Evolutionary conservation across 1,140 invertebrate genomes (phyloP), one percentile per base, ranked within the genome.

Genomic region (Drosophila littoralis): DNA sequence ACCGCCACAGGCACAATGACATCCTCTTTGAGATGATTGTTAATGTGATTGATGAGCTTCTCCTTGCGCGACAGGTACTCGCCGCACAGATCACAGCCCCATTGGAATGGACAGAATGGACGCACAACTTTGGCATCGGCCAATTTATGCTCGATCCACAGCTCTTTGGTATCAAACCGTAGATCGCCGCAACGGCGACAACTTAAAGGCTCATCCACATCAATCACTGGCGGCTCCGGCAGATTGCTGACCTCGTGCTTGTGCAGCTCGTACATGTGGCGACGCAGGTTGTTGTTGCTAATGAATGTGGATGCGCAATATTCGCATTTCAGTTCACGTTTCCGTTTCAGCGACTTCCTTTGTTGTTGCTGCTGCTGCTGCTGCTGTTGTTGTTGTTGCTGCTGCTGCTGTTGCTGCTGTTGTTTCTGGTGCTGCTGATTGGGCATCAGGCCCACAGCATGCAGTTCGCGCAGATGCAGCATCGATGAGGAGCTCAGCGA

Each of bases 241-340:
- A 86, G 66, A 57, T 91, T 90, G 66, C 81, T 82, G 2, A 91
- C 81, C 71, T 92, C 92, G 33, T 91, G 83, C 65, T 92, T 92
- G 54, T 92, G 92, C 80, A 92, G 73, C 67, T 92, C 92, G 43
- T 85, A 88, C 63, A 92, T 84, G 60, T 92, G 92, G 13, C 92
- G 91, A 5, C 91, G 79, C 65, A 92, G 80, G 45, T 92, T 92
- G 64, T 91, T 92, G 67, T 90, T 89, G 59, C 90, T 92, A 8
- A 92, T 91, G 75, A 92, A 92, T 15, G 90, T 92, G 48, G 91
- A 91, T 52, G 91, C 77, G 73, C 92, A 92, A 58, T 92, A 92
- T 13, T 92, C 84, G 51, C 92, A 92, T 57, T 92, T 92, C 2
- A 92, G 65, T 65, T 92, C 88, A 71, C 91, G 83, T 70, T 92